phyloP scores from a whole-genome alignment of 2,113 vertebrate species.

The Cephalopterus ornatus region DNA sequence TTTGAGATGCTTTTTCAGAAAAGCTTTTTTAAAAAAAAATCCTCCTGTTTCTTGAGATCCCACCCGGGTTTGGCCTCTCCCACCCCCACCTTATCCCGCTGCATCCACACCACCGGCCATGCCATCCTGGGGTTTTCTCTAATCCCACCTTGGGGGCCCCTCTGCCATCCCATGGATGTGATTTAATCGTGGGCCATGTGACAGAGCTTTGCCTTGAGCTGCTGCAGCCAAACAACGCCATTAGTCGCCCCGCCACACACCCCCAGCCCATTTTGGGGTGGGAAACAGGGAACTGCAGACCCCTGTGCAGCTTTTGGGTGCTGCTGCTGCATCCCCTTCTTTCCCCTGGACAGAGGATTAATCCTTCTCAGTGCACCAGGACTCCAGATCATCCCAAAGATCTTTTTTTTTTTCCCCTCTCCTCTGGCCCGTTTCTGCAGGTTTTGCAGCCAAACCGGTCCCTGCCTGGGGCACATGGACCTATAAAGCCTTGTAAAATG shows the following conservation, averaged over 20 bases:
- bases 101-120: accelerated
- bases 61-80: accelerated
- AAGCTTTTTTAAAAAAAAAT: neutral
- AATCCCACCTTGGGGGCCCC: neutral
- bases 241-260: accelerated
- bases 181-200: neutral
- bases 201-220: constrained; percentile 15
- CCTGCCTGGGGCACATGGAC: accelerated
- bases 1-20: neutral
- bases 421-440: neutral
- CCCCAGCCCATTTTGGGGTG: neutral
- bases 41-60: accelerated
- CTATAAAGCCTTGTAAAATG: accelerated
- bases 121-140: neutral
- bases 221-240: neutral
- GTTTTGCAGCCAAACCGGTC: accelerated
- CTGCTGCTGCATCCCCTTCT: accelerated
- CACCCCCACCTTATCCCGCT: accelerated
- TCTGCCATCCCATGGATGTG: neutral
- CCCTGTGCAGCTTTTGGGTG: neutral
- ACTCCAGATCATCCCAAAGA: neutral
- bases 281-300: accelerated
- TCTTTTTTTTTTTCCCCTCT: accelerated
- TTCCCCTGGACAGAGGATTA: neutral
- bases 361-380: accelerated